Evolutionary conservation across 2,113 vertebrate genomes (phyloP), one percentile per base, ranked within the genome.

Genomic region (Gadus macrocephalus): DNA sequence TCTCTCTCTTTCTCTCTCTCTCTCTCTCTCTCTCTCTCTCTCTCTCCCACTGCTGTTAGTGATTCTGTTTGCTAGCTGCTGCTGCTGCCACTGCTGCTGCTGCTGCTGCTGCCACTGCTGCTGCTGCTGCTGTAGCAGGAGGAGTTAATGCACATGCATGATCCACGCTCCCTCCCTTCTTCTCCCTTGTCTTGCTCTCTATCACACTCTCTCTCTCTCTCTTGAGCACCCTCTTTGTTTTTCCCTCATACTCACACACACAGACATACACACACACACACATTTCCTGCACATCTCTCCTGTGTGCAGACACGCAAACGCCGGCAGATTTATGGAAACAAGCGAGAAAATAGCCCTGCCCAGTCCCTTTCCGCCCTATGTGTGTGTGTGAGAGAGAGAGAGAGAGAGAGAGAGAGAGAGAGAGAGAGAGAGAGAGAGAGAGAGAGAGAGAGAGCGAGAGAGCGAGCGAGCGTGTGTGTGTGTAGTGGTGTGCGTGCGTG

Each of bases 81-180:
- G 61, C 59, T 35, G 31, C 80, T 55, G 53, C 55, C n/a, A 17
- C 55, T 84, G 78, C 85, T 83, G 86, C 85, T 88, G 84, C 86
- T 81, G 76, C 55, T 58, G 55, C 55, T 31, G 28, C 80, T 55
- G 53, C 55, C 17, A 9, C 55, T 83, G 78, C 84, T 83, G 86
- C 85, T 88, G 84, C 84, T 81, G 76, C 55, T 58, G 55, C 55
- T 58, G 55, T 14, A 67, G 73, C 89, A 75, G 77, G 87, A 87
- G 86, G 83, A 89, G 84, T 90, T 92, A 91, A 85, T 90, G 88
- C 89, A 91, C 90, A 92, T 87, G 92, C 92, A 92, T 70, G 90
- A 91, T 87, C 85, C 81, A 82, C 82, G 75, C 82, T 86, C 87
- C 83, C 85, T 85, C 86, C 83, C 81, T 77, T 85, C 80, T 71